These are phyloP conservation scores for Ochotona curzoniae DNA, from an alignment of 2,113 vertebrate genomes.

Conservation along the genomic window DNA sequence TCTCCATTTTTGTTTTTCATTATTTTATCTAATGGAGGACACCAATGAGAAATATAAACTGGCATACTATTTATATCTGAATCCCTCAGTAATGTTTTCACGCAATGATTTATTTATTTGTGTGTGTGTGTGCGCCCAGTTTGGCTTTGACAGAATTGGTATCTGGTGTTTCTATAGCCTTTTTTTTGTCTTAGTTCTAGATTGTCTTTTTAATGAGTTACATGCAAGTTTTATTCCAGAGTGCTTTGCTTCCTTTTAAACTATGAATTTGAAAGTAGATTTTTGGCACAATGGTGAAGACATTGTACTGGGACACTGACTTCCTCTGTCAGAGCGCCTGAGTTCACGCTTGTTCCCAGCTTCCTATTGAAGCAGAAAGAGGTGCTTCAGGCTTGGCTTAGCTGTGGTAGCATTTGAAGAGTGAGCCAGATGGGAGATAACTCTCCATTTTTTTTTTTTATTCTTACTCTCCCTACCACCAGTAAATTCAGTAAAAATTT, in stretches of 20 bases:
- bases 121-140: background rate
- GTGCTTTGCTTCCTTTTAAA: background rate
- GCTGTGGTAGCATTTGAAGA: too few species aligned
- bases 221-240: constrained; percentile 7
- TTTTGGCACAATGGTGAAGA: too few species aligned
- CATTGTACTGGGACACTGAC: too few species aligned
- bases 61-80: background rate
- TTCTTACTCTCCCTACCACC: too few species aligned
- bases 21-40: background rate
- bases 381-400: too few species aligned
- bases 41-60: background rate
- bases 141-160: constrained; percentile 1
- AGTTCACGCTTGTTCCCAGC: too few species aligned
- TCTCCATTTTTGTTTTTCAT: background rate
- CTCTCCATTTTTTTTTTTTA: too few species aligned
- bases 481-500: too few species aligned
- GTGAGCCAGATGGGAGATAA: too few species aligned
- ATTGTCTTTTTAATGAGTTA: constrained; percentile 31
- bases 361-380: too few species aligned
- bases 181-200: constrained; percentile 6
- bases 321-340: too few species aligned
- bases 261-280: background rate
- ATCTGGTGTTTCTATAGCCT: constrained; percentile 28
- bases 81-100: background rate
- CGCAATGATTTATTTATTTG: background rate